A percentile compares a stretch with the other conserved stretches of the same genome.
Conservation (phyloP, 2,888 invertebrate genomes). For the Agrochola macilenta region DNA sequence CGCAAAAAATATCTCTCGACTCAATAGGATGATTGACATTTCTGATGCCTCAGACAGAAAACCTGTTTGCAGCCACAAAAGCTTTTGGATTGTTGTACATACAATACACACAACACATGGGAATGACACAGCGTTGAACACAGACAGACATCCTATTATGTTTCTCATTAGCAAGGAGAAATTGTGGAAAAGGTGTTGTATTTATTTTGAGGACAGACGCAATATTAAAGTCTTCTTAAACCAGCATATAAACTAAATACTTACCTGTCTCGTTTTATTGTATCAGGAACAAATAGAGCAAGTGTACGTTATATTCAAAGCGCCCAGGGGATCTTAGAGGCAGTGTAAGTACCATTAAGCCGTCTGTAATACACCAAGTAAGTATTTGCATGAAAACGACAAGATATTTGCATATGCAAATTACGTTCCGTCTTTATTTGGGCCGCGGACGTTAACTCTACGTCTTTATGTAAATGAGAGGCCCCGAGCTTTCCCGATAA, state of each 20-base stretch:
- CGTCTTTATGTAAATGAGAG: conserved; percentile 84
- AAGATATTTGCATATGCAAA: conserved; percentile 89
- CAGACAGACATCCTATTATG: conserved; percentile 12
- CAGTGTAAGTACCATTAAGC: conserved; percentile 86
- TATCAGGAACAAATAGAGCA: conserved; percentile 76
- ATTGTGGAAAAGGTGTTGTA: conserved; percentile 9
- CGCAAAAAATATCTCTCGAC: conserved; percentile 71
- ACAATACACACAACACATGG: conserved; percentile 25
- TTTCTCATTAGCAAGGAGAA: conserved; percentile 21
- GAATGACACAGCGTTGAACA: conserved; percentile 26
- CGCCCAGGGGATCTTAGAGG: conserved; percentile 78
- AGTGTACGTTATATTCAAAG: conserved; percentile 66
- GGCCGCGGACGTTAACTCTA: conserved; percentile 84
- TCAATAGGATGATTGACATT: conserved; percentile 79
- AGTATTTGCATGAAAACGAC: conserved; percentile 88
- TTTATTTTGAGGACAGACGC: conserved; percentile 3
- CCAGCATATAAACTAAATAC: conserved; percentile 70
- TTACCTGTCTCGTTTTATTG: conserved; percentile 68
- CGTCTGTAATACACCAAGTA: conserved; percentile 87
- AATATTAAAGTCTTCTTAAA: conserved; percentile 17
- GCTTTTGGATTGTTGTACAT: conserved; percentile 61
- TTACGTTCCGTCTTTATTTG: conserved; percentile 88
- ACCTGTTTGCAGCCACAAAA: conserved; percentile 70
- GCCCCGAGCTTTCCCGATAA: conserved; percentile 74
- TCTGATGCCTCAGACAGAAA: conserved; percentile 68